Base-by-base conservation (phyloP, 2,888 invertebrate species). In the Pseudococcus viburni region DNA sequence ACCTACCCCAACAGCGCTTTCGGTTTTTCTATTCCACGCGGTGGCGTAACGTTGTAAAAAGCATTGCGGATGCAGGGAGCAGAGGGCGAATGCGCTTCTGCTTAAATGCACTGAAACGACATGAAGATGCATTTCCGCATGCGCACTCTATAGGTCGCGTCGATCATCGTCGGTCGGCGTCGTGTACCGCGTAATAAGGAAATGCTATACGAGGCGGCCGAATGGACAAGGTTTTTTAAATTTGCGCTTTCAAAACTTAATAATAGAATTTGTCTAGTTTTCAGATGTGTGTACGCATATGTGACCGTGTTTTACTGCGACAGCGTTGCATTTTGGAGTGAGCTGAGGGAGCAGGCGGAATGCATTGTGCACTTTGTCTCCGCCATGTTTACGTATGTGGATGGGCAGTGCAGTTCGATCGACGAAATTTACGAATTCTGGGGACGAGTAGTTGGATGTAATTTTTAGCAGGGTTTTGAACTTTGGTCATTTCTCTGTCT, bases 41-140 rank as follows among this genome's bases (percentile, higher is more conserved):
- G 77, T 86, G 86, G 77, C 46, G 86, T 77, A 86, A 86, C 48
- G 51, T 77, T 26, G 64, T 73, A 68, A 86, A 46, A 68, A 85
- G 55, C 59, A 85, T 64, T 64, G 15, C 64, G 64, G 12, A n/a
- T 19, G 39, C 68, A 46, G 68, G 68, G 86, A 46, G 86, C 68
- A 46, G 68, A 46, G 46, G 77, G 22, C 22, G 73, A 68, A 86
- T 86, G 86, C 86, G 86, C 86, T 86, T 86, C 86, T 86, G 86
- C 86, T 86, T 86, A 86, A 86, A 86, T 64, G 86, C 86, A 86
- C 86, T 39, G 46, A 48, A 22, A 68, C 68, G 77, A 26, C n/a
- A 85, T 85, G 59, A 77, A 73, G 73, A 68, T 86, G 86, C 86
- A 86, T 86, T 86, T 86, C 86, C 86, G 86, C 86, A 86, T 73